phyloP scores from a whole-genome alignment of 2,888 invertebrate species.

The Thelaira solivaga region DNA sequence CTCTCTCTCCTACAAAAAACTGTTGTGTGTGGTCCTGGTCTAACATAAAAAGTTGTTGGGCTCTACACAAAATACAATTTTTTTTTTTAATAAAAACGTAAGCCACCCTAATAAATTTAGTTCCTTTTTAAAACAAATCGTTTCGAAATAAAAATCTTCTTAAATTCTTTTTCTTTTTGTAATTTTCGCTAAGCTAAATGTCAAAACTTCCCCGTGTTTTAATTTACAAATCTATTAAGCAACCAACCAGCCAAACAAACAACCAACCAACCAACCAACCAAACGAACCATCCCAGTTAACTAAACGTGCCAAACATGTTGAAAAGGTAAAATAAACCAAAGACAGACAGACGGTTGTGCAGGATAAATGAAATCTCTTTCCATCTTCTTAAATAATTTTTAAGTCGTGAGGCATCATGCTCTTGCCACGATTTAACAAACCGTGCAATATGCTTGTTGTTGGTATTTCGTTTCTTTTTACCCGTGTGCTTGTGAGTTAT shows the following conservation, averaged over 20 bases:
- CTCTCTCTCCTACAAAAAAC: too few relatives aligned
- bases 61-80: background rate
- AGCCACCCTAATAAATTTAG: background rate
- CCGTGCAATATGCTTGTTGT: conserved; percentile 46
- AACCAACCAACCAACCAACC: background rate
- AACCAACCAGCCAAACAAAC: background rate
- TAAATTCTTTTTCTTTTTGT: conserved; percentile 23
- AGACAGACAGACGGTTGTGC: background rate
- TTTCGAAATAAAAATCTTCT: conserved; percentile 11
- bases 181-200: conserved; percentile 50
- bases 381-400: conserved; percentile 26
- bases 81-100: background rate
- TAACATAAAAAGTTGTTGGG: too few relatives aligned
- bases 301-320: conserved; percentile 48
- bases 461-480: conserved; percentile 1
- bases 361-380: conserved; percentile 19
- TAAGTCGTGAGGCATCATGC: conserved; percentile 44
- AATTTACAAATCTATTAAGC: conserved; percentile 57
- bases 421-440: conserved; percentile 60
- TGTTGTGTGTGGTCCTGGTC: too few relatives aligned
- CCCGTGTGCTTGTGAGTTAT: too few relatives aligned
- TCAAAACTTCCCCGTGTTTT: conserved; percentile 40
- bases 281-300: background rate
- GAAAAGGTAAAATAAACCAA: conserved; percentile 26
- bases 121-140: conserved; percentile 13